phyloP scores from a whole-genome alignment of 2,797 vertebrate genomes.

The Prionace glauca region DNA sequence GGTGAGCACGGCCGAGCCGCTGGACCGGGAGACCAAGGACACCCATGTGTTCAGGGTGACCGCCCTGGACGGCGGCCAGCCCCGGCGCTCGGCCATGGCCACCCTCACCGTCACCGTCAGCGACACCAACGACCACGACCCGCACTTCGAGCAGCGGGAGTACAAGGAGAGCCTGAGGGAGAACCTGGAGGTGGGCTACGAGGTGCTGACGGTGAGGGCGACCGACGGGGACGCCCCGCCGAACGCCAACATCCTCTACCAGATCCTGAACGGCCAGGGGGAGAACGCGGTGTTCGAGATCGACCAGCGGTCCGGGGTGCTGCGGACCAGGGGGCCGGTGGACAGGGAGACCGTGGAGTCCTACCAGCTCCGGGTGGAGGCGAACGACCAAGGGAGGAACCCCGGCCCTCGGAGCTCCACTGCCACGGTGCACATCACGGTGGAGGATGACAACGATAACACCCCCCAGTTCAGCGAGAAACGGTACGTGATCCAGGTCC shows the following conservation, averaged over 20 bases:
- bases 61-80: constrained; percentile 69
- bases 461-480: constrained; percentile 87
- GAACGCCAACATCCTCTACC: constrained; percentile 88
- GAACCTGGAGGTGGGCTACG: constrained; percentile 89
- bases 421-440: constrained; percentile 72
- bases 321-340: constrained; percentile 79
- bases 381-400: constrained; percentile 82
- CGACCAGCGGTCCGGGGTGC: constrained; percentile 80
- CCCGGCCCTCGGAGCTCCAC: constrained; percentile 80
- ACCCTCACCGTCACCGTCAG: constrained; percentile 80
- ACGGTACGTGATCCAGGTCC: constrained; percentile 78
- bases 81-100: constrained; percentile 80
- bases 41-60: constrained; percentile 87
- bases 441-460: constrained; percentile 93
- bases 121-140: constrained; percentile 83
- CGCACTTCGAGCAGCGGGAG: constrained; percentile 82
- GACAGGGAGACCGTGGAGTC: constrained; percentile 79
- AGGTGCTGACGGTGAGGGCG: constrained; percentile 86
- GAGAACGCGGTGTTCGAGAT: constrained; percentile 80
- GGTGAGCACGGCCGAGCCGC: constrained; percentile 69
- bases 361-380: constrained; percentile 77
- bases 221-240: constrained; percentile 79
- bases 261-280: constrained; percentile 65
- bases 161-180: constrained; percentile 88
- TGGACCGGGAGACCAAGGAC: constrained; percentile 88